Evolutionary conservation across 2,888 invertebrate species (phyloP).

Genomic region (Hypena proboscidalis): DNA sequence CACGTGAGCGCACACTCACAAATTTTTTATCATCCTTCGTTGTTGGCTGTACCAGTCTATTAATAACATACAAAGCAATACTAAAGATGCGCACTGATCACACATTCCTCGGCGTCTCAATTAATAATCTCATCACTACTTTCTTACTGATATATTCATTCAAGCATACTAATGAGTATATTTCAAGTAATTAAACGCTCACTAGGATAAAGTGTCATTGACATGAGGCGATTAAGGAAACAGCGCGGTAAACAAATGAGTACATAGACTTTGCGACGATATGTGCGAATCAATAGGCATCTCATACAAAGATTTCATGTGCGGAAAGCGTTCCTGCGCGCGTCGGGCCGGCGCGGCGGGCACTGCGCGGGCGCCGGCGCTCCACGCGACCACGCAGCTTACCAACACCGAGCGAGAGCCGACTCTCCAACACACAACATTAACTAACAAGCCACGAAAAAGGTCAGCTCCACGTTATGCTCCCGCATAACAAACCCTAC

Average conservation of each 20-base stretch:
- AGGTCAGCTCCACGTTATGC: conserved; percentile 44
- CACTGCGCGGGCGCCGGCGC: neutral
- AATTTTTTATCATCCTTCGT: conserved; percentile 41
- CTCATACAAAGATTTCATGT: conserved; percentile 6
- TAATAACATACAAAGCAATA: conserved; percentile 54
- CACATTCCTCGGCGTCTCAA: conserved; percentile 37
- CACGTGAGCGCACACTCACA: conserved; percentile 24
- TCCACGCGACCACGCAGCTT: conserved; percentile 4
- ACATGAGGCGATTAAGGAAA: neutral
- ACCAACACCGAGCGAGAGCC: conserved; percentile 6
- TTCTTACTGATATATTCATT: too few species aligned
- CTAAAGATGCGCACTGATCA: conserved; percentile 46
- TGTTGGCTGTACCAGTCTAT: conserved; percentile 43
- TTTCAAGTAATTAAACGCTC: too few species aligned
- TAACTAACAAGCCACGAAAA: conserved; percentile 51
- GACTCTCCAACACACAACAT: conserved; percentile 38
- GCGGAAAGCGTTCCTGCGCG: conserved; percentile 3
- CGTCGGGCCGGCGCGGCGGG: conserved; percentile 4
- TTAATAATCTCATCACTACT: too few species aligned
- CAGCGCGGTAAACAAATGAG: neutral
- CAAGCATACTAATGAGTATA: too few species aligned
- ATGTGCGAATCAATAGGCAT: conserved; percentile 8
- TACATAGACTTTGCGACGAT: conserved; percentile 1
- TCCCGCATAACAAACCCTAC: conserved; percentile 12
- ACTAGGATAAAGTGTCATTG: too few species aligned